These are phyloP conservation scores for Leucoraja ocellata DNA, from an alignment of 2,797 vertebrate species.

Conservation along the genomic window DNA sequence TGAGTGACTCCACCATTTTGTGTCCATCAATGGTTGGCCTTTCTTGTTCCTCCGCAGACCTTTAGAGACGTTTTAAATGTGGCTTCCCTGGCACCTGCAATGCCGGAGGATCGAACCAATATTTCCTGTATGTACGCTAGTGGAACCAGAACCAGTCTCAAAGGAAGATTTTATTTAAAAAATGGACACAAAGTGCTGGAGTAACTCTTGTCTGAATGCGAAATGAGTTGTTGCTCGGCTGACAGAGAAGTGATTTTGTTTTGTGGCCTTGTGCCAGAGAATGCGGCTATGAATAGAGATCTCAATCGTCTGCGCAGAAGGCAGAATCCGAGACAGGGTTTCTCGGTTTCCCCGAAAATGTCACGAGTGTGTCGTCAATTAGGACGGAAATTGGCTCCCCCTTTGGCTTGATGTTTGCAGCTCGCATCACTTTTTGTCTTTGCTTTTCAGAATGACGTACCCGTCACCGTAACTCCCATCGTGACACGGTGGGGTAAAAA, in stretches of 20 bases:
- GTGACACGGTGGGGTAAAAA: slow-evolving; percentile 65
- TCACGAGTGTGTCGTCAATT: not conserved
- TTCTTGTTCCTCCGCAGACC: too few relatives aligned
- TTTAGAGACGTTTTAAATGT: too few relatives aligned
- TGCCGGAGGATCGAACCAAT: too few relatives aligned
- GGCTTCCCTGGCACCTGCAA: too few relatives aligned
- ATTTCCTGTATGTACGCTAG: too few relatives aligned
- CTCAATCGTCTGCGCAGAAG: too few relatives aligned
- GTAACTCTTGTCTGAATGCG: not conserved
- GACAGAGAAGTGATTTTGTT: slow-evolving; percentile 31
- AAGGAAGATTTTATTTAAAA: too few relatives aligned
- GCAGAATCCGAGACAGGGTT: not conserved
- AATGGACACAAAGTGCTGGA: too few relatives aligned
- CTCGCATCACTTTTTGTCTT: slow-evolving; percentile 56
- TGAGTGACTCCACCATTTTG: too few relatives aligned
- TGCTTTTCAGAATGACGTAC: slow-evolving; percentile 56
- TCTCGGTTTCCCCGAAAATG: not conserved
- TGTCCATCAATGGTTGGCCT: too few relatives aligned
- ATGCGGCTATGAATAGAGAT: not conserved
- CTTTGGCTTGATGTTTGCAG: slow-evolving; percentile 46
- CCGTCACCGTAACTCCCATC: slow-evolving; percentile 61
- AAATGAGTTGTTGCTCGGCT: not conserved
- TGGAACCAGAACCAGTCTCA: too few relatives aligned
- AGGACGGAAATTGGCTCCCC: slow-evolving; percentile 9
- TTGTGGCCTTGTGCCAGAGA: not conserved